Percentiles rank a stretch among this genome's conserved stretches.
phyloP scores from a whole-genome alignment of 2,113 vertebrate species.

The Microtus pennsylvanicus region DNA sequence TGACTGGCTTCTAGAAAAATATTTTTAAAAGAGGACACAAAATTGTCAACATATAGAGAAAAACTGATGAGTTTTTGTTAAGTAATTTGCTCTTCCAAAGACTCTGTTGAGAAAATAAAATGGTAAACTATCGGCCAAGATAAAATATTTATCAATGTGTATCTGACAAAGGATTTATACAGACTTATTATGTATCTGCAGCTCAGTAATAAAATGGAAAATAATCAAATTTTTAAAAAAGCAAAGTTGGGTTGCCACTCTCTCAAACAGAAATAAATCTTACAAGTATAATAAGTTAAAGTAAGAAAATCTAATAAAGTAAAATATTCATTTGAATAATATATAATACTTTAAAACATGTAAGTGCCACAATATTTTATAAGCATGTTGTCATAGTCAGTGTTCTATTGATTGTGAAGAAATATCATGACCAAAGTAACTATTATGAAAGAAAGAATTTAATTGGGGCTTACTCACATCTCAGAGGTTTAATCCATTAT shows the following conservation, averaged over 20 bases:
- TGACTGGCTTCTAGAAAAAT: not conserved
- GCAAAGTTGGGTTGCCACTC: not conserved
- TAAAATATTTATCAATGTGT: not conserved
- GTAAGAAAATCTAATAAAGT: not conserved
- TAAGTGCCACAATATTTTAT: not conserved
- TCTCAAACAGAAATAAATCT: slow-evolving; percentile 35
- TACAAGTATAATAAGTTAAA: not conserved
- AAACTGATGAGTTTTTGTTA: not conserved
- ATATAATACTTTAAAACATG: not conserved
- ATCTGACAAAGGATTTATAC: not conserved
- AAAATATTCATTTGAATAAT: not conserved
- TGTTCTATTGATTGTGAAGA: not conserved
- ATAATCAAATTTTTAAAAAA: not conserved
- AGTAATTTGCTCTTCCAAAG: not conserved
- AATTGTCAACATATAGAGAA: not conserved
- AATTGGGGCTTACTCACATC: not conserved
- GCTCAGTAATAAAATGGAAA: slow-evolving; percentile 1
- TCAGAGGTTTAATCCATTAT: not conserved
- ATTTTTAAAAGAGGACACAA: slow-evolving; percentile 1
- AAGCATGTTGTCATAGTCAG: not conserved
- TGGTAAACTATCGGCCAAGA: not conserved
- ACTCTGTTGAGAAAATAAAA: not conserved
- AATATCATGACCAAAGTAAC: not conserved
- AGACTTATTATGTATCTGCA: not conserved
- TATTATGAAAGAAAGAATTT: not conserved